These are phyloP conservation scores for Enhydra lutris DNA, from an alignment of 2,113 vertebrate genomes.

Conservation along the genomic window DNA sequence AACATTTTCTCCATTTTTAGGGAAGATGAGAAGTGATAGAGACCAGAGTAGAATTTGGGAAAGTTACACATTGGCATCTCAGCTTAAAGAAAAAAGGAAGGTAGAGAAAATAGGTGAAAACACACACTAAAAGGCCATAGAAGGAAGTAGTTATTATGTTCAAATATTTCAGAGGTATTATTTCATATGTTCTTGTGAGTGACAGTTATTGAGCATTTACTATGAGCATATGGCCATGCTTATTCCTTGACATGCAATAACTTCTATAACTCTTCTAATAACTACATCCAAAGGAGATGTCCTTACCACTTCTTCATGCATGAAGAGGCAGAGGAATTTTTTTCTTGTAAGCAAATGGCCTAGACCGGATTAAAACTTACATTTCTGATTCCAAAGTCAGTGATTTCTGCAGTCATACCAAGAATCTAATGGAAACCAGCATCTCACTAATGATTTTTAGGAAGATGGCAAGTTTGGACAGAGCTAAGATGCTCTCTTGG, in stretches of 20 bases:
- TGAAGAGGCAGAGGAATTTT: not conserved
- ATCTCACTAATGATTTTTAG: not conserved
- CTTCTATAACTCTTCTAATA: not conserved
- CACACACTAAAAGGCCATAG: not conserved
- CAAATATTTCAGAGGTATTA: not conserved
- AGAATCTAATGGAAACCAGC: not conserved
- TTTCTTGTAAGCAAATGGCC: not conserved
- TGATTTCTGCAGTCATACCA: not conserved
- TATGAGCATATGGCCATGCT: not conserved
- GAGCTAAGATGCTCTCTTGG: not conserved
- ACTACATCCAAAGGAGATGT: not conserved
- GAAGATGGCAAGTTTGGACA: not conserved
- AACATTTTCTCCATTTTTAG: constrained; percentile 10
- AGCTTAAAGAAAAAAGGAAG: not conserved
- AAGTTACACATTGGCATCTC: not conserved
- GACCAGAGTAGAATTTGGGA: not conserved
- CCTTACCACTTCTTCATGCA: not conserved
- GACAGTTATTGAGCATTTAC: not conserved
- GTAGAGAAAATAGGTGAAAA: not conserved
- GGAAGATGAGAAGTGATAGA: not conserved
- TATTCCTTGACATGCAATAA: not conserved
- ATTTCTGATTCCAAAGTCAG: not conserved
- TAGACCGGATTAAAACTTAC: not conserved
- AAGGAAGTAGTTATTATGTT: not conserved
- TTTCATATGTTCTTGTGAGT: not conserved